Conservation (phyloP, 1,140 invertebrate genomes). For the Pemphigus obesinymphae region DNA sequence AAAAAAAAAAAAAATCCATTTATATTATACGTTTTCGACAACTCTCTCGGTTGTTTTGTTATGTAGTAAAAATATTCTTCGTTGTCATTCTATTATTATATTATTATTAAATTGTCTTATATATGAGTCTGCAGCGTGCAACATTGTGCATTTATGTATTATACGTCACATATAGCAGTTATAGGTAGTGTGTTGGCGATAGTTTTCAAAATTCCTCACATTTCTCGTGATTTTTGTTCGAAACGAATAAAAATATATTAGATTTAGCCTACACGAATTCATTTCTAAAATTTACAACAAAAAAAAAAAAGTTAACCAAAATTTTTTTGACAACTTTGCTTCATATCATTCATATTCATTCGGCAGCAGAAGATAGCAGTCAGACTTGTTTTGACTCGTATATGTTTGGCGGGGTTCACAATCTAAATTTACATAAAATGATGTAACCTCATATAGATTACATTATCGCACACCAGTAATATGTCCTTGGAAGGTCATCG, state of each 20-base stretch:
- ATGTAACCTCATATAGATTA: not conserved
- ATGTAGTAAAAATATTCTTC: conserved; percentile 8
- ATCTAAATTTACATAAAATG: not conserved
- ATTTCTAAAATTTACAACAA: no score
- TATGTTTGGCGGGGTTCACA: not conserved
- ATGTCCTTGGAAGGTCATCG: not conserved
- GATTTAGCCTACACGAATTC: no score
- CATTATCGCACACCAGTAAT: not conserved
- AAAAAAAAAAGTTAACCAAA: not conserved
- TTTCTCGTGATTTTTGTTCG: not conserved
- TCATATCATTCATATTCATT: not conserved
- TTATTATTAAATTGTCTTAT: conserved; percentile 7
- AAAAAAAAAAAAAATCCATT: not conserved
- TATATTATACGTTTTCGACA: conserved; percentile 32
- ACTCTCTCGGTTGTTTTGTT: conserved; percentile 22
- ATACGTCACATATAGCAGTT: no score
- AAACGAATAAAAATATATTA: no score
- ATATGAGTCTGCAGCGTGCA: not conserved
- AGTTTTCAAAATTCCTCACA: not conserved
- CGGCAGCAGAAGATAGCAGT: not conserved
- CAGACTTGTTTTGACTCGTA: not conserved
- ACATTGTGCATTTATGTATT: no score
- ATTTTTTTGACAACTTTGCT: not conserved
- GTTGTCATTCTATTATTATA: conserved; percentile 14
- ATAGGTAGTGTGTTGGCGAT: not conserved